phyloP scores from a whole-genome alignment of 2,797 vertebrate genomes.

The Catharus ustulatus region DNA sequence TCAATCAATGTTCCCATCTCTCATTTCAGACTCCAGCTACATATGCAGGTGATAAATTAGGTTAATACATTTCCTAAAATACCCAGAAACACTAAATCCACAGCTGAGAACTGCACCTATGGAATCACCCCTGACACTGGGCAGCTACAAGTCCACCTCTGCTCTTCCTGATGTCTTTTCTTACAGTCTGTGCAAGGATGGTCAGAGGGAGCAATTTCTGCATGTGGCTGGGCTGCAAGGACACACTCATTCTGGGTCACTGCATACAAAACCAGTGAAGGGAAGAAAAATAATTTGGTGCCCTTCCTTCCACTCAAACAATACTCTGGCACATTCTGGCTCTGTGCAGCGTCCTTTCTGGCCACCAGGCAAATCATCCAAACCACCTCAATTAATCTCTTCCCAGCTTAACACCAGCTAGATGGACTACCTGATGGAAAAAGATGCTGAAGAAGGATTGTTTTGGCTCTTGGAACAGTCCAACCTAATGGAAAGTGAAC shows the following conservation, averaged over 20 bases:
- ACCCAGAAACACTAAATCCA: not conserved
- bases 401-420: not conserved
- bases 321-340: not conserved
- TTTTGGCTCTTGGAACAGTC: not conserved
- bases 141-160: not conserved
- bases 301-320: not conserved
- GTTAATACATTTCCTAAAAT: not conserved
- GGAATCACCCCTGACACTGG: not conserved
- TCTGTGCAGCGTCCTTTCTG: not conserved
- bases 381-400: conserved; percentile 1
- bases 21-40: not conserved
- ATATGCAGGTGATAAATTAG: not conserved
- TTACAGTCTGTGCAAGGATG: not conserved
- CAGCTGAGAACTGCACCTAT: not conserved
- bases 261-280: not conserved
- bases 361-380: not conserved
- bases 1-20: not conserved
- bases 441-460: not conserved
- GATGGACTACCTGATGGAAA: not conserved
- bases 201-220: not conserved
- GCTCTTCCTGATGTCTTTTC: not conserved
- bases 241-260: not conserved
- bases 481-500: not conserved
- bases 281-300: not conserved
- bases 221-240: not conserved